Evolutionary conservation across 2,888 invertebrate species (phyloP).

Genomic region (Drosophila limbata): DNA sequence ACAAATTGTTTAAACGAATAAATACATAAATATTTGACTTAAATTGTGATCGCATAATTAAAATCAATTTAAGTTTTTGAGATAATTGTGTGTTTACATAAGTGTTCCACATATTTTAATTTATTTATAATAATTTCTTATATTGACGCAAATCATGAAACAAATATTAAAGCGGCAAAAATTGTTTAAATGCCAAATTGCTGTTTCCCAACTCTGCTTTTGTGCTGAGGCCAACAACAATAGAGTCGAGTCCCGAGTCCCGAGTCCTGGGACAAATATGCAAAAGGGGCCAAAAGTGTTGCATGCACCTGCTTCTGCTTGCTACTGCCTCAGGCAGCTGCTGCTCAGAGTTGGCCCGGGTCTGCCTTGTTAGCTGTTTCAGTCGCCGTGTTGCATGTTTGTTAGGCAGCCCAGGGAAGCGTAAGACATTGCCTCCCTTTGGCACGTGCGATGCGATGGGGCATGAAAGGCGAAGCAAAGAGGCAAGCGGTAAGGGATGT

Average conservation of each 20-base stretch:
- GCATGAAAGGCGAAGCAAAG: neutral
- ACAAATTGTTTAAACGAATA: too few species aligned
- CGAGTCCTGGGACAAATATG: conserved; percentile 53
- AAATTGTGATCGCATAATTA: too few species aligned
- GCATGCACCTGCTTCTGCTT: conserved; percentile 24
- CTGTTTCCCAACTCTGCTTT: neutral
- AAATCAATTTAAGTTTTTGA: too few species aligned
- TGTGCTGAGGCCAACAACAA: conserved; percentile 29
- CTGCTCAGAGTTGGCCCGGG: conserved; percentile 10
- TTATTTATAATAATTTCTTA: neutral
- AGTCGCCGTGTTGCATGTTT: conserved; percentile 62
- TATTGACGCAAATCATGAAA: conserved; percentile 5
- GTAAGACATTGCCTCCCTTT: conserved; percentile 64
- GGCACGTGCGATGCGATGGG: conserved; percentile 19
- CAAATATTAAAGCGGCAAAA: conserved; percentile 12
- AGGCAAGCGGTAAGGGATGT: neutral
- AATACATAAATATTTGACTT: too few species aligned
- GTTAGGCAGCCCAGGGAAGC: conserved; percentile 70
- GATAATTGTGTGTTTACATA: too few species aligned
- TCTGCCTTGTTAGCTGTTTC: conserved; percentile 71
- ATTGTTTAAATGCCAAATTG: conserved; percentile 24
- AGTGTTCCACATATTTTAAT: neutral
- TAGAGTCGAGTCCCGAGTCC: conserved; percentile 21
- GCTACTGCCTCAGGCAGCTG: conserved; percentile 34
- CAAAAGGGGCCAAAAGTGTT: conserved; percentile 55